Evolutionary conservation across 2,797 vertebrate species (phyloP), one percentile per base, ranked within the genome.

Genomic region (Lemur catta): DNA sequence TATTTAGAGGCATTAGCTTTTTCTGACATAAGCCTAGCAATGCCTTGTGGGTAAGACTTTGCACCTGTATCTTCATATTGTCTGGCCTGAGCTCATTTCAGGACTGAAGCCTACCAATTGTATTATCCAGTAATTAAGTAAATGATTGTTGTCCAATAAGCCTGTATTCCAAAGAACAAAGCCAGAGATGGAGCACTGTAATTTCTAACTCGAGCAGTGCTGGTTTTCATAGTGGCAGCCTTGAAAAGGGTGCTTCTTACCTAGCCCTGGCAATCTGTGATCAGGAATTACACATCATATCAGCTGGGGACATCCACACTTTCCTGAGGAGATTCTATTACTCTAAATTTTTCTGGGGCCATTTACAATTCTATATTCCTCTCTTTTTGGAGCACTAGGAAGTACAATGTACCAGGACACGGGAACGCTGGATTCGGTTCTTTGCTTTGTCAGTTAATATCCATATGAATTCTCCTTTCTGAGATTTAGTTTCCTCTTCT

Each of bases 1-100:
- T 94, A 80, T n/a, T 96, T 75, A 74, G 22, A 91, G 78, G n/a
- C 43, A 52, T 46, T 67, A 43, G 71, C 38, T 89, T 92, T 65
- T 75, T 48, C 65, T 67, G 61, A 59, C 9, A 0, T 13, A 12
- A 74, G 52, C 28, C 28, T 48, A 22, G 41, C 59, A 69, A 26
- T 89, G 61, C 50, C 43, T 80, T 87, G 18, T 92, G 55, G 69
- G 71, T 33, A 55, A 71, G 50, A 28, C 30, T 48, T 69, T 41
- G 75, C 57, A 24, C 67, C 50, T 89, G 24, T 69, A 20, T 91
- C 48, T 84, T 94, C 26, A 1, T 30, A 52, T 35, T 43, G 20
- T 89, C 48, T 78, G 67, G 38, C 13, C 38, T n/a, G 33, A 78
- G 52, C 48, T 89, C 84, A 55, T 94, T 84, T 84, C 50, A 63